A percentile compares a stretch with the other conserved stretches of the same genome.
These are phyloP conservation scores for Lophura nycthemera DNA, from an alignment of 2,113 vertebrate species.

Conservation along the genomic window DNA sequence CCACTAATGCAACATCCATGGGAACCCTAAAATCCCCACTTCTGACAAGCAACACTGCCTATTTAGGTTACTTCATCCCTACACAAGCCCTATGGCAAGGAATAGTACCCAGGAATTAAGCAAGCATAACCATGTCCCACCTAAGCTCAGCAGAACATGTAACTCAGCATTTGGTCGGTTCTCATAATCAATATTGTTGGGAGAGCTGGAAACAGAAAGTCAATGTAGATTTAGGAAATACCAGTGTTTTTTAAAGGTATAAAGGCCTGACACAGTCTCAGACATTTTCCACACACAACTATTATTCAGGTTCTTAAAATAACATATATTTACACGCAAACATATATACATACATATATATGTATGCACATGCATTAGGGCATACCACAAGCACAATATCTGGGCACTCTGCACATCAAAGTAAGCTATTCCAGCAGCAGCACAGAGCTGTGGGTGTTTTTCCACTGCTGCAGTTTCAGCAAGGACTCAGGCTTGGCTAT, in stretches of 20 bases:
- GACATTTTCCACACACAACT: background rate
- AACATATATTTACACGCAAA: background rate
- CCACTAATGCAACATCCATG: background rate
- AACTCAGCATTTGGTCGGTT: background rate
- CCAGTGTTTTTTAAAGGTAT: background rate
- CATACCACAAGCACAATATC: background rate
- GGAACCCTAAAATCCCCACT: background rate
- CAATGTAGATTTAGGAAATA: background rate
- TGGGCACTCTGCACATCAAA: background rate
- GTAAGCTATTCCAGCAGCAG: background rate
- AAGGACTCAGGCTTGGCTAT: constrained; percentile 35
- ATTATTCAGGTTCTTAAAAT: background rate
- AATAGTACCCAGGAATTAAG: background rate
- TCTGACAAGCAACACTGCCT: background rate
- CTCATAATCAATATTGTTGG: background rate
- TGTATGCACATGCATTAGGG: too few relatives aligned
- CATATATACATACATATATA: background rate
- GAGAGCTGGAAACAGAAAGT: background rate
- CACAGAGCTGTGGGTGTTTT: background rate
- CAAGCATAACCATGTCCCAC: background rate
- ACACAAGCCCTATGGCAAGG: background rate
- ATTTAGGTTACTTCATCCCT: background rate
- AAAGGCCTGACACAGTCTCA: background rate
- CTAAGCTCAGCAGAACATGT: background rate
- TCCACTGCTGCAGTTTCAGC: background rate